Evolutionary conservation across 2,113 vertebrate genomes (phyloP).

Genomic region (Charina bottae): DNA sequence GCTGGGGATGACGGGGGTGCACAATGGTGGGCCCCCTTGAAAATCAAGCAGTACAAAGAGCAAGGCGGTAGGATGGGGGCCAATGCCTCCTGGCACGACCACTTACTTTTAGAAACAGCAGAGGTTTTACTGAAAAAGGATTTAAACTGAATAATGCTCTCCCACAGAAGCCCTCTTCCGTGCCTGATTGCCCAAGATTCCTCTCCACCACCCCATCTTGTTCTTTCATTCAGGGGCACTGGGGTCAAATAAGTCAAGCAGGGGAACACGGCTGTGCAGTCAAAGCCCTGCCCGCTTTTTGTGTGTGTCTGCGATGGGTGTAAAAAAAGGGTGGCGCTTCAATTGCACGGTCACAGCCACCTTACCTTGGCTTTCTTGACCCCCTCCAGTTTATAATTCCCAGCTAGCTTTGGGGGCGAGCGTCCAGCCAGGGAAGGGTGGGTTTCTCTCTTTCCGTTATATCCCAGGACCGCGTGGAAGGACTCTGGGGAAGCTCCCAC

Average conservation of each 20-base stretch:
- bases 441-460: background rate
- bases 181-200: background rate
- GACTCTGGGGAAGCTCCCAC: accelerated
- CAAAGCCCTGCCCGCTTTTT: background rate
- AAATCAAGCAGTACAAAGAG: too few relatives aligned
- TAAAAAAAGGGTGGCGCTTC: background rate
- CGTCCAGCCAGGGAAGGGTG: background rate
- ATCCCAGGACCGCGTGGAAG: background rate
- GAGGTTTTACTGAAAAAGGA: background rate
- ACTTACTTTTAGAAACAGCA: background rate
- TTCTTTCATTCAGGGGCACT: background rate
- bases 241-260: background rate
- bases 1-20: background rate
- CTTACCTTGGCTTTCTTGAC: background rate
- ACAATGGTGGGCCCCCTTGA: background rate
- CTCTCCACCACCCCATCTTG: too few relatives aligned
- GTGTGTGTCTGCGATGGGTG: background rate
- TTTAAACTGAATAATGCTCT: background rate
- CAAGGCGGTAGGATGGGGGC: too few relatives aligned
- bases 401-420: background rate
- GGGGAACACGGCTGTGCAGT: background rate
- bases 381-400: too few relatives aligned
- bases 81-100: background rate
- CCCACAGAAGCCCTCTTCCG: too few relatives aligned
- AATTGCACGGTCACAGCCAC: background rate